phyloP scores from a whole-genome alignment of 2,888 invertebrate genomes.

The Nomada fucata region DNA sequence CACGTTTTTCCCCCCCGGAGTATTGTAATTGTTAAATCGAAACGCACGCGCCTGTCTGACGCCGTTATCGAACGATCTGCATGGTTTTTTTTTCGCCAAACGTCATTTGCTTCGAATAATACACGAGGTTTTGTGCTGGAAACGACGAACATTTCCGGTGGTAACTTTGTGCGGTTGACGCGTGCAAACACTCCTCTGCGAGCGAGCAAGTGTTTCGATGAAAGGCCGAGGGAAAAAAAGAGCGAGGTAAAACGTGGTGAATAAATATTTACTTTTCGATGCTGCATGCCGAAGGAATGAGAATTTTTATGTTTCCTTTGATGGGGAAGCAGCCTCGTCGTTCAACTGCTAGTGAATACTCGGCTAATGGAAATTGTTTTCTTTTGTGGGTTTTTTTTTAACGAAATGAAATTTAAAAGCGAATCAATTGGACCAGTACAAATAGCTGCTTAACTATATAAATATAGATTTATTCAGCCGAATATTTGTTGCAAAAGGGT shows the following conservation, averaged over 20 bases:
- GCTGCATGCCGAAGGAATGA: not conserved
- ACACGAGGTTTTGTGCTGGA: not conserved
- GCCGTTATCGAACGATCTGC: not conserved
- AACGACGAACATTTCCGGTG: slow-evolving; percentile 22
- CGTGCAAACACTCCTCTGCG: slow-evolving; percentile 2
- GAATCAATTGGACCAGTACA: too few relatives aligned
- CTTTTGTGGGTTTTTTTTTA: not conserved
- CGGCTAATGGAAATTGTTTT: not conserved
- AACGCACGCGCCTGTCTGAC: not conserved
- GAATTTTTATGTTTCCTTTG: not conserved
- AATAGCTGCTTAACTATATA: too few relatives aligned
- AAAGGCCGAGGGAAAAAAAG: not conserved
- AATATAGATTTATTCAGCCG: too few relatives aligned
- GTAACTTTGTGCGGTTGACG: slow-evolving; percentile 22
- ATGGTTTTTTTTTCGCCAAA: not conserved
- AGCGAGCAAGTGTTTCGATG: slow-evolving; percentile 1
- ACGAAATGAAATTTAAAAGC: too few relatives aligned
- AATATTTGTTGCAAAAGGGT: too few relatives aligned
- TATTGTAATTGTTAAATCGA: slow-evolving; percentile 7
- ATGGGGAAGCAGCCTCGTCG: not conserved
- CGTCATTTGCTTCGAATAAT: slow-evolving; percentile 17
- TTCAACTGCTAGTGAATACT: not conserved
- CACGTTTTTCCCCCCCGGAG: not conserved
- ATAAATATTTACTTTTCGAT: slow-evolving; percentile 3
- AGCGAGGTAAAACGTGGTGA: not conserved